A percentile compares a stretch with the other conserved stretches of the same genome.
Evolutionary conservation across 1,140 invertebrate genomes (phyloP).

Genomic region (Drosophila sucinea): DNA sequence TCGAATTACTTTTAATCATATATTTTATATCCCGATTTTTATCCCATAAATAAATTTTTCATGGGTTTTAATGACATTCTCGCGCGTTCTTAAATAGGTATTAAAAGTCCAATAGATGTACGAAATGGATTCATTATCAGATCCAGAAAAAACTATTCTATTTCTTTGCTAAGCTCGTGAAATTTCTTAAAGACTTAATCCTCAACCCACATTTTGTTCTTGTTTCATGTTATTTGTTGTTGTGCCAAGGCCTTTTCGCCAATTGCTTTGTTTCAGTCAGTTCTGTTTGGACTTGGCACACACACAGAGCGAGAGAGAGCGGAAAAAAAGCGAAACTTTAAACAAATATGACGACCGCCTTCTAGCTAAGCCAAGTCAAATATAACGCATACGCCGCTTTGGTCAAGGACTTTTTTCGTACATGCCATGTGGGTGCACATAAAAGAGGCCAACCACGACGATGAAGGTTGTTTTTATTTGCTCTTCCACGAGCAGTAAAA

Average conservation of each 20-base stretch:
- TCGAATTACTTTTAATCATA: too few relatives aligned
- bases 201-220: constrained; percentile 5
- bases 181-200: constrained; percentile 14
- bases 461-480: constrained; percentile 4
- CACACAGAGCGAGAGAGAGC: background rate
- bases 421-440: constrained; percentile 22
- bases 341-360: constrained; percentile 36
- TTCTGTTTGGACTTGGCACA: constrained; percentile 30
- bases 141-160: too few relatives aligned
- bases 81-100: too few relatives aligned
- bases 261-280: constrained; percentile 12
- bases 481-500: background rate
- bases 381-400: constrained; percentile 48
- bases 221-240: background rate
- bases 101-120: too few relatives aligned
- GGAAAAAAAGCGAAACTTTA: constrained; percentile 12
- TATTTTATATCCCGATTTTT: too few relatives aligned
- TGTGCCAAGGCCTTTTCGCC: constrained; percentile 10
- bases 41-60: too few relatives aligned
- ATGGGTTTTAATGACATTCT: too few relatives aligned
- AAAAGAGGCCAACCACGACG: constrained; percentile 10
- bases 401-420: constrained; percentile 35
- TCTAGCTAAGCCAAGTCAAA: constrained; percentile 31
- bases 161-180: too few relatives aligned
- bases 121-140: too few relatives aligned